Evolutionary conservation across 1,140 invertebrate genomes (phyloP).

Genomic region (Euura lappo): DNA sequence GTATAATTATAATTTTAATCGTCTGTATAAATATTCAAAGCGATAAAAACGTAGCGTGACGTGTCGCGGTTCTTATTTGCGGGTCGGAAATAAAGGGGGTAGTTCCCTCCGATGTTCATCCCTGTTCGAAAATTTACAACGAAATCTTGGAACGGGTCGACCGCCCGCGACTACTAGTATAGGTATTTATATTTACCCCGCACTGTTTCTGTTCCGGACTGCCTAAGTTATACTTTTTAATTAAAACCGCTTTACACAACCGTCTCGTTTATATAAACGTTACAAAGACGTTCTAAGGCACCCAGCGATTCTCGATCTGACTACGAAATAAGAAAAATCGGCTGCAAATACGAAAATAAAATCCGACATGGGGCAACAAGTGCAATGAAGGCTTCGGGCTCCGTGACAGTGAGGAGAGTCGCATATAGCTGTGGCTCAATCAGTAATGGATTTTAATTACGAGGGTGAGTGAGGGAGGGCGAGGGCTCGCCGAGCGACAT

Average conservation of each 20-base stretch:
- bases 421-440: neutral
- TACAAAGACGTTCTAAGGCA: too few relatives aligned
- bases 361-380: too few relatives aligned
- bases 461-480: conserved; percentile 1
- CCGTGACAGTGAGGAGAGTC: neutral
- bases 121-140: too few relatives aligned
- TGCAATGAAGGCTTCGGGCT: too few relatives aligned
- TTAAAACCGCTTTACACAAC: neutral
- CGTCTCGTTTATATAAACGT: too few relatives aligned
- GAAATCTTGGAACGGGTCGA: too few relatives aligned
- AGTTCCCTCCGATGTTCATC: neutral
- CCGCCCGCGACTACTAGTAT: neutral
- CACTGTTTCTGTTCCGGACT: neutral
- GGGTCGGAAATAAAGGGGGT: neutral
- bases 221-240: conserved; percentile 3
- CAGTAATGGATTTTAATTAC: conserved; percentile 6
- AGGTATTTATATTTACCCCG: neutral
- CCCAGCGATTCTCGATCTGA: too few relatives aligned
- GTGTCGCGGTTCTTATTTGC: neutral
- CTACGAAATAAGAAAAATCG: too few relatives aligned
- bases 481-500: neutral
- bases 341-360: too few relatives aligned
- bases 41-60: conserved; percentile 11
- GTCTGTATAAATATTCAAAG: conserved; percentile 15
- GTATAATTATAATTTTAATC: conserved; percentile 12